These are phyloP conservation scores for Setophaga coronata DNA, from an alignment of 2,113 vertebrate genomes.

Conservation along the genomic window DNA sequence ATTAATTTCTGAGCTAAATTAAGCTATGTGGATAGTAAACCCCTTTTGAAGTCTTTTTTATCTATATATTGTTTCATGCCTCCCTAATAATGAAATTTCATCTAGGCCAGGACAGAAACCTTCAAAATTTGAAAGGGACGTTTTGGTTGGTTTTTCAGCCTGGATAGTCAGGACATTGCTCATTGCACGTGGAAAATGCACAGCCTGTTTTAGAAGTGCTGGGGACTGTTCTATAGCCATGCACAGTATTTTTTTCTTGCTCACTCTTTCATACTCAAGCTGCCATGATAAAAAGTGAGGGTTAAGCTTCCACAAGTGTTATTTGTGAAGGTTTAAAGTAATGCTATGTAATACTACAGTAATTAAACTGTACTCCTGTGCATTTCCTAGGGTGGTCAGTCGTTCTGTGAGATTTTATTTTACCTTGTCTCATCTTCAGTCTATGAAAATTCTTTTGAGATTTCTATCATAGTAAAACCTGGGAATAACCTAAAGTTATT, in stretches of 20 bases:
- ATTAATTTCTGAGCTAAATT: neutral
- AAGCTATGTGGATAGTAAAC: neutral
- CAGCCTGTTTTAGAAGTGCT: neutral
- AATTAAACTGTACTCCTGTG: neutral
- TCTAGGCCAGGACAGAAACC: neutral
- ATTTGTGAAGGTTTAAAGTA: neutral
- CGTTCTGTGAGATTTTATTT: neutral
- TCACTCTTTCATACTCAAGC: neutral
- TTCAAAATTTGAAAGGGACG: neutral
- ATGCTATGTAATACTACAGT: neutral
- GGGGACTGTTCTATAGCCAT: neutral
- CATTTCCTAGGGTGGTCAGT: neutral
- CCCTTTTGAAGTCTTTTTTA: neutral
- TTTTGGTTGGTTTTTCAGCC: neutral
- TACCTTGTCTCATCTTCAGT: neutral
- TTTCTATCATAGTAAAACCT: neutral
- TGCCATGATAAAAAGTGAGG: neutral
- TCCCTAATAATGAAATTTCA: neutral
- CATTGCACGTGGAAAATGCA: neutral
- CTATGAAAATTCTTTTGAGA: neutral
- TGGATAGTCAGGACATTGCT: neutral
- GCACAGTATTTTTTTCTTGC: neutral
- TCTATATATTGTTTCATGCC: neutral
- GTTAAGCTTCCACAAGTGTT: neutral
- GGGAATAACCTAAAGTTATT: neutral